These are phyloP conservation scores for human (Homo sapiens) DNA, from an alignment of 2,113 vertebrate genomes.

Conservation along the genomic window GRCh38 chr7:95225501-95226000, in stretches of 20 bases:
- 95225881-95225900: constrained; percentile 35
- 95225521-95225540: constrained; percentile 3
- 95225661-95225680: constrained; percentile 15
- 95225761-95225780: not conserved
- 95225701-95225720: not conserved
- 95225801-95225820: constrained; percentile 67
- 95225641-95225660: not conserved
- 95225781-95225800: constrained; percentile 60
- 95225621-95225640: constrained; percentile 29
- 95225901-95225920: not conserved
- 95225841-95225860: constrained; percentile 49
- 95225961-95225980: constrained; percentile 99
- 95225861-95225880: constrained; percentile 16
- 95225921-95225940: not conserved
- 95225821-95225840: constrained; percentile 58
- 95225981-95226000: constrained; percentile 93
- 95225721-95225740: not conserved
- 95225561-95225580: not conserved
- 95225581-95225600: not conserved
- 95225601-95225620: not conserved
- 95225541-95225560: not conserved
- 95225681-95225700: not conserved
- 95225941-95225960: constrained; percentile 79
- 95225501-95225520: not conserved
- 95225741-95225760: not conserved